These are phyloP conservation scores for Reticulitermes lucifugus DNA, from an alignment of 2,888 invertebrate genomes.

Conservation along the genomic window DNA sequence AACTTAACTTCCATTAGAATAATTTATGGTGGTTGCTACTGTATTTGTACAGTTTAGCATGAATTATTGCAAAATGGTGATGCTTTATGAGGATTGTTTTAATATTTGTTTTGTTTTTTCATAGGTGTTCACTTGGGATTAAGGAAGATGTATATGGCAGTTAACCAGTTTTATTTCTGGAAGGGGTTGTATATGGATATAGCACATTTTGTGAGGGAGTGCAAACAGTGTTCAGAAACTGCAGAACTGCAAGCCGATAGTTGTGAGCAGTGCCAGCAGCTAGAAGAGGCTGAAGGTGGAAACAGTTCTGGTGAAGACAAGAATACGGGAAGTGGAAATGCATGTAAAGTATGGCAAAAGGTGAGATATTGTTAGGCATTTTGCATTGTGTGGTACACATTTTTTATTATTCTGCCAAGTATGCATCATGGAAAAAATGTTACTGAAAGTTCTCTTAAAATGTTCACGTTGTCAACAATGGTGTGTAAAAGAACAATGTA, in stretches of 20 bases:
- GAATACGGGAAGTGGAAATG: neutral
- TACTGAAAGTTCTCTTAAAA: too few relatives aligned
- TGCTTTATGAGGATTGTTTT: neutral
- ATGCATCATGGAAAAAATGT: too few relatives aligned
- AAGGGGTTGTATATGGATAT: constrained; percentile 57
- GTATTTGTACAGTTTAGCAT: neutral
- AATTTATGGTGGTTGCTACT: too few relatives aligned
- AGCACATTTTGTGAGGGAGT: constrained; percentile 55
- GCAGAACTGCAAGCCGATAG: neutral
- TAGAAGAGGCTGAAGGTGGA: neutral
- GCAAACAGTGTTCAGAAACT: constrained; percentile 55
- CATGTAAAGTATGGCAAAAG: constrained; percentile 45
- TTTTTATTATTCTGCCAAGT: too few relatives aligned
- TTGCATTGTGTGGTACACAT: too few relatives aligned
- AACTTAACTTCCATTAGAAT: too few relatives aligned
- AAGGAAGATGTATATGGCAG: constrained; percentile 56
- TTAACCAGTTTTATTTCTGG: constrained; percentile 56
- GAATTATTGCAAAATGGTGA: neutral
- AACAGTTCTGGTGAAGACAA: neutral
- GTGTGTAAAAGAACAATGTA: too few relatives aligned
- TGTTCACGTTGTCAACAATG: too few relatives aligned
- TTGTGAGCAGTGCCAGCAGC: neutral
- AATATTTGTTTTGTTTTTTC: neutral
- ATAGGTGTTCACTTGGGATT: constrained; percentile 57
- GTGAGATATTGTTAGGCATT: neutral